phyloP scores from a whole-genome alignment of 2,888 invertebrate genomes.

The Amiota mariae region DNA sequence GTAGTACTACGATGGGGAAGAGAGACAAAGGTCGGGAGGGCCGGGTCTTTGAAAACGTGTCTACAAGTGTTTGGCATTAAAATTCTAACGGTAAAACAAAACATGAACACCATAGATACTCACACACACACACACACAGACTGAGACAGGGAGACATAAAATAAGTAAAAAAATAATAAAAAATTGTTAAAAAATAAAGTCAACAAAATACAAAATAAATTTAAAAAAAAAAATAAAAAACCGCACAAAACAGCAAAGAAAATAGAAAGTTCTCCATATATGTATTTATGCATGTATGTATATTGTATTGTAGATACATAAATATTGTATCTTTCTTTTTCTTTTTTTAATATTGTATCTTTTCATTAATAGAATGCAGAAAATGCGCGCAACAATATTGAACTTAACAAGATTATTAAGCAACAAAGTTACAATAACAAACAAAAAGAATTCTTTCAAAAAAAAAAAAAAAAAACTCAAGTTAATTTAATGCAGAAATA shows the following conservation, averaged over 20 bases:
- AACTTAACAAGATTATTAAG: not conserved
- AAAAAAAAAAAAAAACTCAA: too few relatives aligned
- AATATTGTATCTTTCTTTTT: not conserved
- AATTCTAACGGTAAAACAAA: slow-evolving; percentile 53
- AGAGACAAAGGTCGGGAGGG: too few relatives aligned
- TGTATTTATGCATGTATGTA: slow-evolving; percentile 1
- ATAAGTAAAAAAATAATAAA: slow-evolving; percentile 24
- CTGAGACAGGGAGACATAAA: too few relatives aligned
- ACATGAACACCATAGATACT: not conserved
- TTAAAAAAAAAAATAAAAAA: slow-evolving; percentile 34
- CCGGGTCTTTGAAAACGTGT: not conserved
- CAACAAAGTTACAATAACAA: slow-evolving; percentile 12
- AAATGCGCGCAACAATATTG: not conserved
- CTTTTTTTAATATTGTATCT: slow-evolving; percentile 2
- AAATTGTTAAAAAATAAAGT: slow-evolving; percentile 25
- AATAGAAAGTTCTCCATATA: slow-evolving; percentile 69
- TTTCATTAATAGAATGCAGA: slow-evolving; percentile 9
- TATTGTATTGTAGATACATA: not conserved
- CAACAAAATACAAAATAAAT: slow-evolving; percentile 30
- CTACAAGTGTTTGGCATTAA: slow-evolving; percentile 36
- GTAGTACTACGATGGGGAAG: too few relatives aligned
- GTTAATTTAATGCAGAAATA: not conserved
- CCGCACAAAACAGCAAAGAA: slow-evolving; percentile 63
- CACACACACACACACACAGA: slow-evolving; percentile 14
- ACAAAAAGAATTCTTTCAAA: slow-evolving; percentile 4